Conservation (phyloP, 2,888 invertebrate species). For the Lasioglossum vierecki region DNA sequence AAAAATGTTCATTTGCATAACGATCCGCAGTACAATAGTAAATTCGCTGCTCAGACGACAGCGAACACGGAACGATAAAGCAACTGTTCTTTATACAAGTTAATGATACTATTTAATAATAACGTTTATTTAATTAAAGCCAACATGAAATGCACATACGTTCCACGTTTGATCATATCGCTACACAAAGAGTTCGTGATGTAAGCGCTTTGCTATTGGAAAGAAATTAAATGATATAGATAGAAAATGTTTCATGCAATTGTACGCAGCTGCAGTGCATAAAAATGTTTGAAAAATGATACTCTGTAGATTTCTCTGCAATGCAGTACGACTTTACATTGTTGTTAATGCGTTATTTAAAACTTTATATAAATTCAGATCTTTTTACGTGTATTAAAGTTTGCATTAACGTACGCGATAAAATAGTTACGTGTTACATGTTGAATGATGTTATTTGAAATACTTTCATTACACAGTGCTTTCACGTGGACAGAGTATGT, state of each 20-base stretch:
- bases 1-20: background rate
- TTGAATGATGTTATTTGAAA: background rate
- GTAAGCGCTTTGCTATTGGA: background rate
- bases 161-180: background rate
- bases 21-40: background rate
- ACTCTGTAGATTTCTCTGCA: background rate
- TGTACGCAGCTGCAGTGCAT: background rate
- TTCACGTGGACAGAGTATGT: background rate
- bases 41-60: background rate
- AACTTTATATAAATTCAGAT: background rate
- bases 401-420: background rate
- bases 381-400: background rate
- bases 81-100: background rate
- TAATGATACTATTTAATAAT: background rate
- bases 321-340: background rate
- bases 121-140: background rate
- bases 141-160: background rate
- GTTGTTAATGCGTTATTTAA: background rate
- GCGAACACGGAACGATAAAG: background rate
- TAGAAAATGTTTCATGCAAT: background rate
- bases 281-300: background rate
- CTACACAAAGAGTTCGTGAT: background rate
- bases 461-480: background rate
- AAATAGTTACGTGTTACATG: background rate
- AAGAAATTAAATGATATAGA: background rate